These are phyloP conservation scores for Uria lomvia DNA, from an alignment of 2,113 vertebrate genomes.

Conservation along the genomic window DNA sequence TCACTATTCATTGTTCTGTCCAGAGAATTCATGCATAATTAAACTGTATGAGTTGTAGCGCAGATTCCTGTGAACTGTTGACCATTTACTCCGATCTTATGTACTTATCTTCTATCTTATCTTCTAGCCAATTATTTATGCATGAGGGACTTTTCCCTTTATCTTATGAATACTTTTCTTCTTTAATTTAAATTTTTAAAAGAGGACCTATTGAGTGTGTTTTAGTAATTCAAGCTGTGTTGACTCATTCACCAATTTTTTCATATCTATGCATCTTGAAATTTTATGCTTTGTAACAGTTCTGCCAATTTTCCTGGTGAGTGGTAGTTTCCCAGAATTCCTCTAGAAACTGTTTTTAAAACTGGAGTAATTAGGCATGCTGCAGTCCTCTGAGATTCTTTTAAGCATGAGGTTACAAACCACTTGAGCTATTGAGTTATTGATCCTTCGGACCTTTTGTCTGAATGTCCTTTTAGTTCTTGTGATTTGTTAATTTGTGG, in stretches of 20 bases:
- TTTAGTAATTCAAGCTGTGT: not conserved
- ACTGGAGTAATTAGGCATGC: not conserved
- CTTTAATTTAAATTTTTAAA: not conserved
- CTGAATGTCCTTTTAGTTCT: not conserved
- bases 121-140: not conserved
- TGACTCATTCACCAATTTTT: not conserved
- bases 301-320: not conserved
- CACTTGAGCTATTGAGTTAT: not conserved
- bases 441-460: not conserved
- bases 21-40: not conserved
- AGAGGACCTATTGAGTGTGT: not conserved
- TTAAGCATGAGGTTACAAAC: not conserved
- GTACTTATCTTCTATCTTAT: not conserved
- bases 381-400: not conserved
- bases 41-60: not conserved
- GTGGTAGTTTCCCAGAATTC: not conserved
- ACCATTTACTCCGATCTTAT: not conserved
- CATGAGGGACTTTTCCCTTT: not conserved
- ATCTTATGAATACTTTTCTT: not conserved
- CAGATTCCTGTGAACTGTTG: not conserved
- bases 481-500: not conserved
- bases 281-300: not conserved
- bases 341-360: not conserved
- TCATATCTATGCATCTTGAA: not conserved
- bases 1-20: not conserved